Evolutionary conservation across 2,797 vertebrate genomes (phyloP).

Genomic region (Chaetophractus vellerosus): DNA sequence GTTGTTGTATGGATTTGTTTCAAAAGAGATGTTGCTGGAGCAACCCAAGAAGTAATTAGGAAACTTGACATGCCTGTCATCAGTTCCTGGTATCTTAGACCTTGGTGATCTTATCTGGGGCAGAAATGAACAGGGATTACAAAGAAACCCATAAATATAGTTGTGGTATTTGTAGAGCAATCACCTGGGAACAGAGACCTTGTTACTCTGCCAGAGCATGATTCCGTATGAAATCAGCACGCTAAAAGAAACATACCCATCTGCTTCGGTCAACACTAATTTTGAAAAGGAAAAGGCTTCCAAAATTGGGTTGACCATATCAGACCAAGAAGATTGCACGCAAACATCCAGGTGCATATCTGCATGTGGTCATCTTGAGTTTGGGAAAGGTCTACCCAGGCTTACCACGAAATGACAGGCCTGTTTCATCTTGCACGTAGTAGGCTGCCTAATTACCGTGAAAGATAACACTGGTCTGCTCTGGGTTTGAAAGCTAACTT

Average conservation of each 20-base stretch:
- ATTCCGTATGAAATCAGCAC: slow-evolving; percentile 18
- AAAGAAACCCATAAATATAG: neutral
- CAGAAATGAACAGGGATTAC: neutral
- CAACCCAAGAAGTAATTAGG: slow-evolving; percentile 54
- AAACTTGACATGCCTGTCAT: slow-evolving; percentile 33
- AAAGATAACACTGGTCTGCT: neutral
- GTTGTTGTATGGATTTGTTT: slow-evolving; percentile 42
- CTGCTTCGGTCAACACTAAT: neutral
- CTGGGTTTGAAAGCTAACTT: neutral
- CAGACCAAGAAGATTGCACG: neutral
- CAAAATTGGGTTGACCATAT: neutral
- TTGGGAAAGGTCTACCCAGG: neutral
- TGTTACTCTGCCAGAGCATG: neutral
- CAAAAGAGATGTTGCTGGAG: neutral
- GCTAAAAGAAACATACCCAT: neutral
- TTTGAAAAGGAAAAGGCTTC: neutral
- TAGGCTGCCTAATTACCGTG: neutral
- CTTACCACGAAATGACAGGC: neutral
- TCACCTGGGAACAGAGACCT: neutral
- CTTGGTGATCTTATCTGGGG: slow-evolving; percentile 30
- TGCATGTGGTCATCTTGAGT: neutral
- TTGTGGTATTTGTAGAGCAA: neutral
- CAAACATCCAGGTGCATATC: neutral
- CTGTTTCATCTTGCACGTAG: neutral
- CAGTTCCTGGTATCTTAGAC: neutral